These are phyloP conservation scores for Chaunax sp. DNA, from an alignment of 2,797 vertebrate genomes.

Conservation along the genomic window DNA sequence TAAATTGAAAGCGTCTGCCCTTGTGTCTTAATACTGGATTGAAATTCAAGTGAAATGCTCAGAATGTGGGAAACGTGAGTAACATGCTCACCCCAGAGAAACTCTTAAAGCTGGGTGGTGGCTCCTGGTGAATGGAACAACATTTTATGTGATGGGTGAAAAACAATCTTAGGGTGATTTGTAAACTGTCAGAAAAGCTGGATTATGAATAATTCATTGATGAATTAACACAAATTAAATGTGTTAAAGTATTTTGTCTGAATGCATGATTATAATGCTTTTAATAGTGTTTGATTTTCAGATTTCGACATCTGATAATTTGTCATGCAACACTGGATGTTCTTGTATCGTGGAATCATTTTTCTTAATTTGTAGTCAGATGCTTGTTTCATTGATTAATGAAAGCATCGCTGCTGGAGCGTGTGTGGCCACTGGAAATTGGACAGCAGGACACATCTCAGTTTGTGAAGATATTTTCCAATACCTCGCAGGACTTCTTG, in stretches of 20 bases:
- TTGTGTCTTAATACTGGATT: too few relatives aligned
- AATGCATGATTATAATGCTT: slow-evolving; percentile 16
- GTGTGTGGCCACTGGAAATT: slow-evolving; percentile 23
- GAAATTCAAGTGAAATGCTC: neutral
- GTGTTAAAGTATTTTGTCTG: neutral
- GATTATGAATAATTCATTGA: slow-evolving; percentile 40
- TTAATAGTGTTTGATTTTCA: slow-evolving; percentile 45
- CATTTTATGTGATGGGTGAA: slow-evolving; percentile 35
- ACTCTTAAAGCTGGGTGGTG: slow-evolving; percentile 63
- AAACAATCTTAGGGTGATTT: slow-evolving; percentile 27
- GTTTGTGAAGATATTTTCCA: slow-evolving; percentile 19
- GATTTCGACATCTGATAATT: slow-evolving; percentile 34
- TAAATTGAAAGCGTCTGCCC: too few relatives aligned
- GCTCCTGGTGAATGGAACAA: slow-evolving; percentile 69
- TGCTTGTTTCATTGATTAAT: slow-evolving; percentile 53
- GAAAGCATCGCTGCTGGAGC: slow-evolving; percentile 39
- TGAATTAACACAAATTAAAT: neutral
- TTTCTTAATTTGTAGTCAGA: slow-evolving; percentile 47
- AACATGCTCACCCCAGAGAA: slow-evolving; percentile 68
- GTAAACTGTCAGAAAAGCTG: neutral
- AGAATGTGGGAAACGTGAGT: slow-evolving; percentile 5
- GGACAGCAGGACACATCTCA: slow-evolving; percentile 24
- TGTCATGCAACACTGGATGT: slow-evolving; percentile 55
- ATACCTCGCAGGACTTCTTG: slow-evolving; percentile 28
- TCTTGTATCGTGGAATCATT: slow-evolving; percentile 28